Conservation (phyloP, 2,113 vertebrate species). For the Stictonetta naevosa region DNA sequence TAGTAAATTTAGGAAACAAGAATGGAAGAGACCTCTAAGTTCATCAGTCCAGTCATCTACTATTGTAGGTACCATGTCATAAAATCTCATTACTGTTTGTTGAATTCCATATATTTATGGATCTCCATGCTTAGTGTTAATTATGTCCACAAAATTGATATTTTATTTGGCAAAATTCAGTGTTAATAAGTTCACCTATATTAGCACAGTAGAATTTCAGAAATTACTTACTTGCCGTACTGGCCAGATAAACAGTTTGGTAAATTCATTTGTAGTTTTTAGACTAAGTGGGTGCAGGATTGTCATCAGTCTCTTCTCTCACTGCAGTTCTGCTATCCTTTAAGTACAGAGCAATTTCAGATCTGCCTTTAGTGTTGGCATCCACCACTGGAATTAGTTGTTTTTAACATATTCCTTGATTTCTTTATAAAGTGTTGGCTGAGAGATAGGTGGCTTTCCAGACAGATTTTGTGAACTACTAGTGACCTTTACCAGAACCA, state of each 20-base stretch:
- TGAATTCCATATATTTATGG: not conserved
- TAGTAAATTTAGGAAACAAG: not conserved
- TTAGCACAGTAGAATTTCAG: not conserved
- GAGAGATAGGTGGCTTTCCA: constrained; percentile 1
- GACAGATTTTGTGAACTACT: constrained; percentile 2
- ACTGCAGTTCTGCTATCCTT: not conserved
- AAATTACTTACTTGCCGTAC: not conserved
- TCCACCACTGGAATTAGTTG: not conserved
- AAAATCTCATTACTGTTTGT: not conserved
- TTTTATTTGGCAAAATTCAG: not conserved
- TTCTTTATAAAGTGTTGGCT: constrained; percentile 8
- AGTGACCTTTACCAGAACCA: constrained; percentile 35
- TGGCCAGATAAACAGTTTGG: not conserved
- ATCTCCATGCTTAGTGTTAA: not conserved
- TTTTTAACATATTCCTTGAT: not conserved
- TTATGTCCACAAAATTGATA: not conserved
- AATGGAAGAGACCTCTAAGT: not conserved
- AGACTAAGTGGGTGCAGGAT: not conserved
- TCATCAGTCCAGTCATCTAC: not conserved
- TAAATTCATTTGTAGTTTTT: not conserved
- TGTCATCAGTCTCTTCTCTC: not conserved
- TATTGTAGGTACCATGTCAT: not conserved
- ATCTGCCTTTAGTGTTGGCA: not conserved
- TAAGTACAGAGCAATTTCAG: not conserved
- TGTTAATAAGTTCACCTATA: not conserved